phyloP scores from a whole-genome alignment of 2,113 vertebrate genomes.

The Dasyurus viverrinus region DNA sequence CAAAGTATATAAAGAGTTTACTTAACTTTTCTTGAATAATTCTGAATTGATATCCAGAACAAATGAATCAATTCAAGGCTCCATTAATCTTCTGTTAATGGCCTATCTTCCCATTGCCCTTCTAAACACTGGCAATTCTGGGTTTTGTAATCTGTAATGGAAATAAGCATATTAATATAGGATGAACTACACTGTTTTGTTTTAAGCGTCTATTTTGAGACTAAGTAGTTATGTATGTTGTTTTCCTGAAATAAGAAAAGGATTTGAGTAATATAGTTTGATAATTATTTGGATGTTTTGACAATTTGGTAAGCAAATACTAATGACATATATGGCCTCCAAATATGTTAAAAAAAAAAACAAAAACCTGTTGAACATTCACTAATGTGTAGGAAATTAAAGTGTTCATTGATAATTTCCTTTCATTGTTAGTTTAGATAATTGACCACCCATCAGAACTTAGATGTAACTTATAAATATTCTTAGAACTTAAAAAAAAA shows the following conservation, averaged over 20 bases:
- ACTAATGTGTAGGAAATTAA: not conserved
- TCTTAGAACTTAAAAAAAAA: not conserved
- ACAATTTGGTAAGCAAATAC: not conserved
- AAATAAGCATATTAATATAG: not conserved
- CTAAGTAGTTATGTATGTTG: not conserved
- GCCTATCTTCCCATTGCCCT: not conserved
- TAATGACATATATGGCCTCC: not conserved
- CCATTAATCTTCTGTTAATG: not conserved
- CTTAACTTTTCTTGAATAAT: not conserved
- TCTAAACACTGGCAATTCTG: not conserved
- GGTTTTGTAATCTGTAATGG: not conserved
- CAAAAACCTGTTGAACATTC: not conserved
- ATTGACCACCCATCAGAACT: not conserved
- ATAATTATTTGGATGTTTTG: not conserved
- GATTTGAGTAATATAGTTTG: not conserved
- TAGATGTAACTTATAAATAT: not conserved
- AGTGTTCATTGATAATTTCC: not conserved
- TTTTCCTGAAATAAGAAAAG: not conserved
- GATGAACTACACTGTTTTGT: not conserved
- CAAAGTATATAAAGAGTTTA: not conserved
- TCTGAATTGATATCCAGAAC: not conserved
- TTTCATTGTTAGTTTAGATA: not conserved
- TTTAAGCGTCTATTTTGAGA: not conserved
- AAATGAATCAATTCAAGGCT: not conserved
- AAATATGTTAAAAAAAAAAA: not conserved